Base-by-base conservation (phyloP, 2,113 vertebrate genomes). In the Seriola quinqueradiata region DNA sequence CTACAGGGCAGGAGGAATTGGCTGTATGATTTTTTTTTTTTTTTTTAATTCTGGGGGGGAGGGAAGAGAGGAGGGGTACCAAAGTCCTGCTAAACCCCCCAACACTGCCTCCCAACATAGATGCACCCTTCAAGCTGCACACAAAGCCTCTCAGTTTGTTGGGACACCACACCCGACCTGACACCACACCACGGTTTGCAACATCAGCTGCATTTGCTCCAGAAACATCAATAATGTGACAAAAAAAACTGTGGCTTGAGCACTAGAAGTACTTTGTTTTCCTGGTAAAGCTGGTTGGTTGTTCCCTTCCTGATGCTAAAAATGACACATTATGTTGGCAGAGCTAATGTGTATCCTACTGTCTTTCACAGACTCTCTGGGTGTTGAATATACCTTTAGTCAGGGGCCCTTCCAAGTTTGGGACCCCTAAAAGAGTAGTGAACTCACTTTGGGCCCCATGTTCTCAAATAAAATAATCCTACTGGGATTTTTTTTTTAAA, bases 1-100 rank as follows among this genome's bases (percentile, higher is more conserved):
- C 94, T 94, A 92, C 91, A 79, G 94, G 94, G 92, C 93, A 93
- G 80, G 86, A 88, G 81, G 84, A 89, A 88, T 76, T 87, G 90
- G 90, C 83, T 90, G 82, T 74, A 25, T 82, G 75, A 71, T 65
- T 83, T 74, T 77, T 83, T 70, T 78, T 79, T 66, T 73, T 79
- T 79, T 74, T 52, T n/a, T 48, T 11, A 70, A 44, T 85, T 85
- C 87, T 86, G 50, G 44, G 77, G 75, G 83, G 72, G 34, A 9
- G 69, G 75, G 58, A 60, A 50, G 66, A 52, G 66, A 48, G 63
- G 75, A 55, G 40, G 76, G 77, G 60, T 63, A 68, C 78, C 79
- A 82, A 77, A 25, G 82, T 88, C 85, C 88, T 70, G 70, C 64
- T 74, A 63, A 72, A n/a, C 69, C 71, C 32, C 60, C 5, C 54